Evolutionary conservation across 2,113 vertebrate species (phyloP).

Genomic region (sheep (Ovis aries)): ARS-UI_Ramb_v3.0 NC_056055.1:170063501-170064000

Average conservation of each 20-base stretch:
- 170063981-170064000: not conserved
- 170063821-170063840: not conserved
- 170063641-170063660: constrained; percentile 46
- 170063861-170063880: not conserved
- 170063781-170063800: constrained; percentile 27
- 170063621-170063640: constrained; percentile 51
- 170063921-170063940: not conserved
- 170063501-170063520: constrained; percentile 33
- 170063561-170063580: constrained; percentile 46
- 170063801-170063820: constrained; percentile 15
- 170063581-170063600: constrained; percentile 34
- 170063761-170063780: constrained; percentile 19
- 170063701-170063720: constrained; percentile 16
- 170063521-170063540: constrained; percentile 54
- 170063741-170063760: constrained; percentile 55
- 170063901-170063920: not conserved
- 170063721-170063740: not conserved
- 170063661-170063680: constrained; percentile 56
- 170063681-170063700: constrained; percentile 58
- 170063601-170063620: constrained; percentile 38
- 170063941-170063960: not conserved
- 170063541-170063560: constrained; percentile 53
- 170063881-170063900: not conserved
- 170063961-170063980: not conserved
- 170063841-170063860: not conserved